Percentiles rank a stretch among this genome's conserved stretches.
Evolutionary conservation across 92 coral and sea anemone species (phyloP).

Genomic region (Micromussa lordhowensis): DNA sequence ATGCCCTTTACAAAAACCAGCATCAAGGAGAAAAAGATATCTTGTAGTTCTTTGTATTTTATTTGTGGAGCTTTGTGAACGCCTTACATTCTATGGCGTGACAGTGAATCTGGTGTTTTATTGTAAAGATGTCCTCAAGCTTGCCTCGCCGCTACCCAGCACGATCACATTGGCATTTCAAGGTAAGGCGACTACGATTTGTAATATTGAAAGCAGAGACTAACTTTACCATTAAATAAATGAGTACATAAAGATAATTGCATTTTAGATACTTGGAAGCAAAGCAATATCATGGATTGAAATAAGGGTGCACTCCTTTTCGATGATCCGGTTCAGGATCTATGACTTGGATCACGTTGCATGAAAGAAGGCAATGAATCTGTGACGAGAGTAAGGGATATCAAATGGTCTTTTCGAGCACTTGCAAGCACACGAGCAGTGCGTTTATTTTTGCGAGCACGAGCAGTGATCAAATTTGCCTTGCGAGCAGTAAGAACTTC

Average conservation of each 20-base stretch:
- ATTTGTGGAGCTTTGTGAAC: slow-evolving; percentile 71
- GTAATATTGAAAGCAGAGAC: background rate
- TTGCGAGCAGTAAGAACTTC: too few relatives aligned
- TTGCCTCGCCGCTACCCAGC: slow-evolving; percentile 66
- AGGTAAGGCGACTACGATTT: slow-evolving; percentile 38
- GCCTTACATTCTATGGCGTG: slow-evolving; percentile 80
- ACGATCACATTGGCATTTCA: slow-evolving; percentile 66
- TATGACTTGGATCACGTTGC: too few relatives aligned
- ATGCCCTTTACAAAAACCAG: background rate
- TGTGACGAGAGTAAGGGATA: too few relatives aligned
- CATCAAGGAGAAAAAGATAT: slow-evolving; percentile 4
- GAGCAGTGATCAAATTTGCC: too few relatives aligned
- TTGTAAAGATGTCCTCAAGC: slow-evolving; percentile 56
- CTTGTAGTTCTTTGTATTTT: slow-evolving; percentile 53
- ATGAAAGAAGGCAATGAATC: too few relatives aligned
- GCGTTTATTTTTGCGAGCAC: too few relatives aligned
- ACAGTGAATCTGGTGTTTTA: slow-evolving; percentile 76
- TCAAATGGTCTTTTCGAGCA: too few relatives aligned
- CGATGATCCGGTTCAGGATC: too few relatives aligned
- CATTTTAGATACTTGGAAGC: background rate
- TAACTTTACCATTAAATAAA: background rate
- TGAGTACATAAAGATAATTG: background rate
- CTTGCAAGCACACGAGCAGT: too few relatives aligned
- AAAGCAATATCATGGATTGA: too few relatives aligned
- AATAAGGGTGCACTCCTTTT: too few relatives aligned